Evolutionary conservation across 2,888 invertebrate genomes (phyloP), one percentile per base, ranked within the genome.

Genomic region (Drosophila quasianomalipes): DNA sequence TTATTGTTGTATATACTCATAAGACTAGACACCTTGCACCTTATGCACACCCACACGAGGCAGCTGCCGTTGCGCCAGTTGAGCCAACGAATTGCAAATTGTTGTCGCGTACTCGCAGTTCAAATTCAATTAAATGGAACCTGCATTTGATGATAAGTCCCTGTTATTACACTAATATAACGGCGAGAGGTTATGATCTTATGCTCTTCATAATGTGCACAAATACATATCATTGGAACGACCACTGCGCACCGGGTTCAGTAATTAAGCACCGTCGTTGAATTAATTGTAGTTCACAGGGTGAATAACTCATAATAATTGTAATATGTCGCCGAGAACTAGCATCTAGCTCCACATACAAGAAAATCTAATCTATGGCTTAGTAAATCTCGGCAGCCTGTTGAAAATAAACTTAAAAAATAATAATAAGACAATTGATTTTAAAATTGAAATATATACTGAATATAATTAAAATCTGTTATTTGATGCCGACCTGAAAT

Each of bases 71-170:
- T 47, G 26, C 33, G 33, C 10, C 22, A 5, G 52, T 26, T 44
- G 57, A 30, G 31, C 31, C 68, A 55, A 64, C 57, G 62, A 75
- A 53, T 66, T 57, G 72, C 74, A 69, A 69, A 51, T 62, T 77
- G 73, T 67, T 49, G 30, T 54, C 65, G 65, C 64, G 55, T 35
- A 62, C 49, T 66, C 63, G 76, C 65, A 26, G 16, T 9, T 47
- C 47, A 26, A 80, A 79, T 76, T 79, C 62, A 80, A 79, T 79
- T 79, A 80, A 80, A 77, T 70, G 61, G 68, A 68, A 78, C 78
- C 63, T 78, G 69, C 58, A 53, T n/a, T 41, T 74, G 26, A 59
- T 74, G 65, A 66, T 64, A 77, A 74, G 67, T 66, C 74, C 57
- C 54, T 69, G 69, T 65, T 66, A 69, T 77, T 69, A 59, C 69